Evolutionary conservation across 2,888 invertebrate genomes (phyloP).

Genomic region (Polylopha cassiicola): DNA sequence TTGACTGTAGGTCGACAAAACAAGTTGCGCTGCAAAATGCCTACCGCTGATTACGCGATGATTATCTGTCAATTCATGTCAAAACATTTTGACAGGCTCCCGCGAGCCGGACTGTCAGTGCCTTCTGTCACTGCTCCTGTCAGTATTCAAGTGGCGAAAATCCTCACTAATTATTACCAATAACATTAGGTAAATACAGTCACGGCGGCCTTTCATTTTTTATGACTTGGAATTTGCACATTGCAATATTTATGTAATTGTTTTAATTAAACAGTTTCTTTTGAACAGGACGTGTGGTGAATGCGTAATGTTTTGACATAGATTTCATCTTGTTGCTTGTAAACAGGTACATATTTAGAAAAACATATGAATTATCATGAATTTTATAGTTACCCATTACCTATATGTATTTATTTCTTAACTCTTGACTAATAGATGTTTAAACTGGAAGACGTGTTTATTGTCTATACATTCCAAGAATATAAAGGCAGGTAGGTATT

Average conservation of each 20-base stretch:
- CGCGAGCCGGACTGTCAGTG: conserved; percentile 41
- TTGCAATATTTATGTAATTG: conserved; percentile 23
- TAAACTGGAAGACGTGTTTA: no score
- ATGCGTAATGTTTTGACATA: conserved; percentile 13
- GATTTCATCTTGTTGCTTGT: conserved; percentile 2
- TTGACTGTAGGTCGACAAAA: no score
- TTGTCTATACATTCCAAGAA: no score
- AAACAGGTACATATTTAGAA: no score
- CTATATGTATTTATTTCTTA: no score
- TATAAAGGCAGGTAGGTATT: no score
- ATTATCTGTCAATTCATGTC: conserved; percentile 33
- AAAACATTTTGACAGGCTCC: conserved; percentile 52
- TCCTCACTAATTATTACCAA: conserved; percentile 61
- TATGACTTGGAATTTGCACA: conserved; percentile 50
- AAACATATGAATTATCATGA: no score
- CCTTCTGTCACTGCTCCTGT: no score
- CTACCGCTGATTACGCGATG: conserved; percentile 27
- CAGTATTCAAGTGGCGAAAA: conserved; percentile 45
- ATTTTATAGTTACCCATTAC: no score
- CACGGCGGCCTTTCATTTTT: conserved; percentile 65
- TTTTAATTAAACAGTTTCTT: conserved; percentile 16
- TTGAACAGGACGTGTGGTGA: conserved; percentile 17
- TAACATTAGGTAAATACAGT: conserved; percentile 34
- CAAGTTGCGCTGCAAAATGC: no score
- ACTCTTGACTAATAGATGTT: no score